Percentiles rank a stretch among this genome's conserved stretches.
These are phyloP conservation scores for Hydrotaea cyrtoneurina DNA, from an alignment of 2,888 invertebrate species.

Conservation along the genomic window DNA sequence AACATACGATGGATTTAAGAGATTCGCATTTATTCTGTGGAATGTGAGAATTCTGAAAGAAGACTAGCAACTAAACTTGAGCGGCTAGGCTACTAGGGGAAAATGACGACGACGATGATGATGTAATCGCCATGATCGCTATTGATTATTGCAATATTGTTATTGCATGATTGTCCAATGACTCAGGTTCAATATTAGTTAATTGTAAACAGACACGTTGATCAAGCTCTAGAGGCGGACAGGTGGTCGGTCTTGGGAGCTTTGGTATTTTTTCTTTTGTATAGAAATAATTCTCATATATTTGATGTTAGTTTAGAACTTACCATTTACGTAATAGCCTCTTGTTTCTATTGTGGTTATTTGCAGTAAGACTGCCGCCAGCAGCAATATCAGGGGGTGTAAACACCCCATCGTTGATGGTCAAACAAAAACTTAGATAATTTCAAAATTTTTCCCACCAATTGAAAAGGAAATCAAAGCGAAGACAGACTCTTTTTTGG, in stretches of 20 bases:
- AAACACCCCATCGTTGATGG: constrained; percentile 73
- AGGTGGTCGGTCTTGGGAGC: no score
- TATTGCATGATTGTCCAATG: no score
- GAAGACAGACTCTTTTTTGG: neutral
- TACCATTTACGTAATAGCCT: constrained; percentile 66
- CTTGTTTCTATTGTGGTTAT: constrained; percentile 61
- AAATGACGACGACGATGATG: neutral
- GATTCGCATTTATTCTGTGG: neutral
- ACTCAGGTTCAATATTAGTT: no score
- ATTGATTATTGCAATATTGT: constrained; percentile 9
- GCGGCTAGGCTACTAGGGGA: neutral
- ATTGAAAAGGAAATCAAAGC: neutral
- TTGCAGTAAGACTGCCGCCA: constrained; percentile 65
- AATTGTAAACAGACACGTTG: no score
- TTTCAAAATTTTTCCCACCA: neutral
- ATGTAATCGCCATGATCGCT: neutral
- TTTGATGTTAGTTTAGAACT: constrained; percentile 39
- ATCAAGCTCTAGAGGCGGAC: no score
- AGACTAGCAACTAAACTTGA: neutral
- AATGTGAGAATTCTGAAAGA: constrained; percentile 6
- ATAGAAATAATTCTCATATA: neutral
- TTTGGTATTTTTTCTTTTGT: no score
- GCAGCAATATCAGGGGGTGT: constrained; percentile 71
- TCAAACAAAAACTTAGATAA: constrained; percentile 23
- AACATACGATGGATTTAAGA: neutral